Evolutionary conservation across 2,888 invertebrate species (phyloP).

Genomic region (Habrosyne pyritoides): DNA sequence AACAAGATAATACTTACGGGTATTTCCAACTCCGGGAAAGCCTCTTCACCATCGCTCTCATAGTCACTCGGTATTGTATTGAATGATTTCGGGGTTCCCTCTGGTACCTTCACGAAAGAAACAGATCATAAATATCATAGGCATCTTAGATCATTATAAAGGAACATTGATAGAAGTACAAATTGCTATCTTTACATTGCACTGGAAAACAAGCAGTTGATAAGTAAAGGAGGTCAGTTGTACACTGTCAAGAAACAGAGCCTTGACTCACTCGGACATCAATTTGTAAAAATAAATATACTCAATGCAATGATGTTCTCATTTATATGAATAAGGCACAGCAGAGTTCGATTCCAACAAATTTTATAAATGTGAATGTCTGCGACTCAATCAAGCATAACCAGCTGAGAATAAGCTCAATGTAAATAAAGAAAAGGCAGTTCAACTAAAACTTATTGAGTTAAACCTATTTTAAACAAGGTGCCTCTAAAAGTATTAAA

Average conservation of each 20-base stretch:
- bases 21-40: constrained; percentile 72
- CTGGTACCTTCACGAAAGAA: constrained; percentile 59
- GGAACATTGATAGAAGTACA: background rate
- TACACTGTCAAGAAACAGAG: constrained; percentile 22
- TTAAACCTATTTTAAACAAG: too few relatives aligned
- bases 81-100: constrained; percentile 59
- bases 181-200: background rate
- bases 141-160: background rate
- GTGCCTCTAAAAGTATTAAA: too few relatives aligned
- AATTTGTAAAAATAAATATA: background rate
- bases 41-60: constrained; percentile 79
- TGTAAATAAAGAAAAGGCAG: too few relatives aligned
- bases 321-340: background rate
- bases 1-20: constrained; percentile 74
- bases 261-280: constrained; percentile 47
- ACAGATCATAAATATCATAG: background rate
- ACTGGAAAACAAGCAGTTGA: constrained; percentile 23
- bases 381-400: too few relatives aligned
- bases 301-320: background rate
- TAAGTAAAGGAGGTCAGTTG: constrained; percentile 48
- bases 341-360: too few relatives aligned
- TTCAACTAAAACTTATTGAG: too few relatives aligned
- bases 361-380: too few relatives aligned
- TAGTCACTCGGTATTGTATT: constrained; percentile 63
- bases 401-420: too few relatives aligned